These are phyloP conservation scores for Dryobates pubescens DNA, from an alignment of 2,797 vertebrate genomes.

Conservation along the genomic window DNA sequence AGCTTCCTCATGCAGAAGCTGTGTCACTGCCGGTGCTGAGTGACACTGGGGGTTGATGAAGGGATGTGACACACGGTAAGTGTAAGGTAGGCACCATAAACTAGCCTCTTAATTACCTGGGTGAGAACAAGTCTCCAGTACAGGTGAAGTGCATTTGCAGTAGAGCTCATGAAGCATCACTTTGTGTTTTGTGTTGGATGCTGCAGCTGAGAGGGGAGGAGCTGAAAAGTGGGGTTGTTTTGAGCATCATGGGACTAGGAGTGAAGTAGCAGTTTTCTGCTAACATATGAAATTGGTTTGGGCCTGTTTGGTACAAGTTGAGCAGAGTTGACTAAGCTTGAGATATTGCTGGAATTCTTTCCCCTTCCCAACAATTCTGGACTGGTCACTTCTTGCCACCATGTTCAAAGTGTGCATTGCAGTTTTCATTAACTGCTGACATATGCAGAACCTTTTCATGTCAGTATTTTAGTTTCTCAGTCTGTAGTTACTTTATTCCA, in stretches of 20 bases:
- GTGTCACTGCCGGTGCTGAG: not conserved
- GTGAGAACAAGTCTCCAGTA: not conserved
- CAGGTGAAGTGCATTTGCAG: not conserved
- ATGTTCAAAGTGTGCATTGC: not conserved
- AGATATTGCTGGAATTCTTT: not conserved
- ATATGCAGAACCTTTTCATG: not conserved
- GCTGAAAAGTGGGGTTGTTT: not conserved
- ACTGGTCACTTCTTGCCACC: not conserved
- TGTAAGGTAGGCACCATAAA: not conserved
- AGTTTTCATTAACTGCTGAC: not conserved
- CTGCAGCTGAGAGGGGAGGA: not conserved
- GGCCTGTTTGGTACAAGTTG: not conserved
- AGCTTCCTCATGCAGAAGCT: not conserved
- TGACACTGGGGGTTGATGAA: not conserved
- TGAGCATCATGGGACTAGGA: fast-evolving
- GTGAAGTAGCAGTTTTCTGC: fast-evolving
- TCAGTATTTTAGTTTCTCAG: not conserved
- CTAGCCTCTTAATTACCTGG: not conserved
- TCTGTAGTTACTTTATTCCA: not conserved
- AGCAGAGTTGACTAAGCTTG: not conserved
- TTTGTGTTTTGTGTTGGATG: not conserved
- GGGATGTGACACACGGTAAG: fast-evolving
- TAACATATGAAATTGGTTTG: not conserved
- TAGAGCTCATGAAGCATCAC: not conserved
- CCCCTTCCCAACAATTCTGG: not conserved